These are phyloP conservation scores for Tauraco erythrolophus DNA, from an alignment of 2,113 vertebrate genomes.

Conservation along the genomic window DNA sequence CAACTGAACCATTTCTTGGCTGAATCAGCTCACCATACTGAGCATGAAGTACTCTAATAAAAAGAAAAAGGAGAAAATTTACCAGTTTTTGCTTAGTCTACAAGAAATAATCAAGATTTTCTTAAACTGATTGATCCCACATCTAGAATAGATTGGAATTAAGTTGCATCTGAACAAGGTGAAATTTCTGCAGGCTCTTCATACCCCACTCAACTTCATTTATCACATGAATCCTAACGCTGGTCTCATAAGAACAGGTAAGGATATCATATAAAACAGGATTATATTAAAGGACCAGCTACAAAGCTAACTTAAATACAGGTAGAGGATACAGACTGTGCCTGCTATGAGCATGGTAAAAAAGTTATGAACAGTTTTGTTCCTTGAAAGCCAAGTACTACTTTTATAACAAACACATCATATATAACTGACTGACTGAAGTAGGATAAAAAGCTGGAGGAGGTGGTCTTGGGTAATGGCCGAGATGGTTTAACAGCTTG, in stretches of 20 bases:
- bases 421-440: background rate
- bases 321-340: background rate
- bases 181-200: background rate
- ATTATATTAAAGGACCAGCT: background rate
- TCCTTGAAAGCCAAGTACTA: background rate
- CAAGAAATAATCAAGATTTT: background rate
- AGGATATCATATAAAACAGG: background rate
- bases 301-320: background rate
- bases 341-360: background rate
- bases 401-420: background rate
- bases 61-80: background rate
- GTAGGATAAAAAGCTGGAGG: background rate
- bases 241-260: background rate
- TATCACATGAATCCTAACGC: background rate
- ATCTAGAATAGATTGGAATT: background rate
- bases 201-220: accelerated
- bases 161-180: background rate
- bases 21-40: conserved; percentile 98
- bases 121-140: background rate
- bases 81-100: background rate
- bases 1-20: conserved; percentile 88
- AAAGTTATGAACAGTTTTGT: background rate
- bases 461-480: background rate
- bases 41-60: conserved; percentile 88
- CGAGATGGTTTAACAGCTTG: background rate